Evolutionary conservation across 2,113 vertebrate species (phyloP), one percentile per base, ranked within the genome.

Genomic region (Pterocles gutturalis): DNA sequence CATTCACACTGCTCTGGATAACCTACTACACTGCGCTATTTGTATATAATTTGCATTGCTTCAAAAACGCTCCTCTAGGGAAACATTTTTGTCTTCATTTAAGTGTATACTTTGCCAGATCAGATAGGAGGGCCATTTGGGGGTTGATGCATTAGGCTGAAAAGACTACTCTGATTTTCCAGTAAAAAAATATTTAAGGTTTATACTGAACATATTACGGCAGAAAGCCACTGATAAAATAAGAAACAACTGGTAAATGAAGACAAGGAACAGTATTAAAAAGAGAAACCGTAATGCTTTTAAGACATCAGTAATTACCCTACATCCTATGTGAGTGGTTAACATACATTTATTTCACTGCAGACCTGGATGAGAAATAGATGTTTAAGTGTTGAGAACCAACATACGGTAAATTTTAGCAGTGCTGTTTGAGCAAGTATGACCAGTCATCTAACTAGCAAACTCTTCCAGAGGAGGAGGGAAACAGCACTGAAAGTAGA

Each of bases 241-340:
- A 71, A 87, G 77, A 72, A 96, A 93, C 94, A 97, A 86, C 90
- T 96, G 97, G 88, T 76, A 96, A 93, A 97, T 94, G 86, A 95
- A 92, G 86, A 95, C 45, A 53, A 93, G 89, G 66, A 95, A 51
- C 61, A n/a, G 70, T 1, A 46, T 92, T 92, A 89, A 81, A 95
- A 92, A 93, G 73, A 94, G 87, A 96, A 97, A 96, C 21, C 31
- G 62, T 54, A 21, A 45, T 49, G 57, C 36, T 92, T 96, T 82
- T 60, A 67, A 89, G 92, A 88, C n/a, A 75, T 73, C 45, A 77
- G 90, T 41, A 77, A 5, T 53, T 89, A 55, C 83, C 69, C 75
- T 75, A 93, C 95, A 92, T 95, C 48, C 61, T 64, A 10, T 33
- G 77, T 0, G 1, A 93, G 73, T 15, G 41, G 73, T 72, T 87